phyloP scores from a whole-genome alignment of 2,113 vertebrate genomes.

The Sinocyclocheilus grahami region DNA sequence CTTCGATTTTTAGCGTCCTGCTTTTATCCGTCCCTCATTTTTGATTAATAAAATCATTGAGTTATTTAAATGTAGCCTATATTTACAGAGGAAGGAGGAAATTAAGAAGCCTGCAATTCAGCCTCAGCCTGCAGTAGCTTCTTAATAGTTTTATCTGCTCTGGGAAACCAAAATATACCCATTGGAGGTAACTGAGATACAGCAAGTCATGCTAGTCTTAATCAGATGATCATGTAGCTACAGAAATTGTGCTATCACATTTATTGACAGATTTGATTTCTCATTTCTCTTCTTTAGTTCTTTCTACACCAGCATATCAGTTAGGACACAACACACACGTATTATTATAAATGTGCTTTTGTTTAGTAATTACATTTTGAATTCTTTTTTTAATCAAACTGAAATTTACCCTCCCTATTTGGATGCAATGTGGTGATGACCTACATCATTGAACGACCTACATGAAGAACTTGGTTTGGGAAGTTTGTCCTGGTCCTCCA shows the following conservation, averaged over 20 bases:
- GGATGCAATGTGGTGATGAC: constrained; percentile 1
- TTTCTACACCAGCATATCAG: not conserved
- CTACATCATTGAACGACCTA: constrained; percentile 45
- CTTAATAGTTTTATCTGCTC: constrained; percentile 14
- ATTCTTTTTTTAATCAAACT: not conserved
- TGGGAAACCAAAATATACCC: constrained; percentile 9
- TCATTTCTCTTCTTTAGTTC: not conserved
- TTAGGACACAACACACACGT: not conserved
- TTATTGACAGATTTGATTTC: not conserved
- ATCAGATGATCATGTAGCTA: not conserved
- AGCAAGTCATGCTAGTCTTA: constrained; percentile 19
- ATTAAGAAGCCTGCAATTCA: not conserved
- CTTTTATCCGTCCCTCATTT: not conserved
- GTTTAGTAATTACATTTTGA: not conserved
- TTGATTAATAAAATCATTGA: constrained; percentile 2
- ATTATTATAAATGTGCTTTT: not conserved
- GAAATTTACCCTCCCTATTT: not conserved
- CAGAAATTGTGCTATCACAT: not conserved
- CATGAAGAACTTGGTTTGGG: constrained; percentile 40
- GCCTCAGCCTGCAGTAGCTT: not conserved
- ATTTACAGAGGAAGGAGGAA: not conserved
- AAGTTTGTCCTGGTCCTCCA: constrained; percentile 26
- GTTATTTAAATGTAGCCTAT: constrained; percentile 14
- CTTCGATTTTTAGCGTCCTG: constrained; percentile 25
- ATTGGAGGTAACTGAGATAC: constrained; percentile 17